Evolutionary conservation across 2,797 vertebrate species (phyloP).

Genomic region (Syndactyla subalaris): DNA sequence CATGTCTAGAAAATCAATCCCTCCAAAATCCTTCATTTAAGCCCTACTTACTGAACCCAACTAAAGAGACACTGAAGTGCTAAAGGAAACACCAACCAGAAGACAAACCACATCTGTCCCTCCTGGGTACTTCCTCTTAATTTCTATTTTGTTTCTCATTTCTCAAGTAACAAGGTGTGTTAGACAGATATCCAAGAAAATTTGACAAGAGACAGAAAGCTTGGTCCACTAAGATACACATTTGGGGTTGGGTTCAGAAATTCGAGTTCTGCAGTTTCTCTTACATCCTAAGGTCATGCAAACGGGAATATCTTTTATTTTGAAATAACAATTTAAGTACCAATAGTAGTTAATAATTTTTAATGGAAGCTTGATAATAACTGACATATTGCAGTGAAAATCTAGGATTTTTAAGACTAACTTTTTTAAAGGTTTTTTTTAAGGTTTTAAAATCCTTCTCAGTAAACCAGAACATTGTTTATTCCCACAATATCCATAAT

Average conservation of each 20-base stretch:
- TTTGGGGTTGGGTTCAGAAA: not conserved
- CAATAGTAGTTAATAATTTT: not conserved
- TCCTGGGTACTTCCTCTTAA: not conserved
- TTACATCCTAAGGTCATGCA: not conserved
- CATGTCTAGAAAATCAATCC: not conserved
- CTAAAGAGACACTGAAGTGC: not conserved
- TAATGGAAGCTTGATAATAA: not conserved
- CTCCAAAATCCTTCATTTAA: not conserved
- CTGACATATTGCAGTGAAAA: not conserved
- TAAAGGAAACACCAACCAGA: not conserved
- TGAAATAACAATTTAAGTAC: not conserved
- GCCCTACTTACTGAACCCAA: not conserved
- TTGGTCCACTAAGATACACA: not conserved
- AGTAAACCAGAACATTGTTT: not conserved
- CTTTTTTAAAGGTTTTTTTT: not conserved
- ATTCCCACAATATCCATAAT: constrained; percentile 3
- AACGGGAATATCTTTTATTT: not conserved
- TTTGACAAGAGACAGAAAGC: not conserved
- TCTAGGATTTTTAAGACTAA: no score
- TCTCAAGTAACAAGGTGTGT: not conserved
- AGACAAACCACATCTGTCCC: not conserved
- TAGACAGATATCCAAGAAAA: not conserved
- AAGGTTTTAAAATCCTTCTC: not conserved
- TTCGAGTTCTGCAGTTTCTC: not conserved
- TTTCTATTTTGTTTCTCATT: not conserved